A percentile compares a stretch with the other conserved stretches of the same genome.
Conservation (phyloP, 2,113 vertebrate genomes). For the Rana temporaria region DNA sequence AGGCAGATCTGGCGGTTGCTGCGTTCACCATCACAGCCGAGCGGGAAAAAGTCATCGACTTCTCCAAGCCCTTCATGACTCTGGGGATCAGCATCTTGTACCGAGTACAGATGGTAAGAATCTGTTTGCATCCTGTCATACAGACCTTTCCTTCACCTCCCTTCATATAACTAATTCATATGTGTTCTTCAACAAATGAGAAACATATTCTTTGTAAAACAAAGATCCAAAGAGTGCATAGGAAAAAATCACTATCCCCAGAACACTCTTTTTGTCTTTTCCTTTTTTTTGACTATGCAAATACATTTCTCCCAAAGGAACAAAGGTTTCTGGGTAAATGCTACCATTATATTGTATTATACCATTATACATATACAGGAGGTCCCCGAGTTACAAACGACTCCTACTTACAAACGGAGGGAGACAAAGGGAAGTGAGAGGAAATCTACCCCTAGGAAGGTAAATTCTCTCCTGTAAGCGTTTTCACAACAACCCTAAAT, state of each 20-base stretch:
- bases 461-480: no score
- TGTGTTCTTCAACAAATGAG: not conserved
- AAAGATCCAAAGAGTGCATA: not conserved
- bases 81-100: conserved; percentile 92
- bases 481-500: no score
- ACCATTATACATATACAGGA: no score
- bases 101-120: conserved; percentile 74
- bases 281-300: no score
- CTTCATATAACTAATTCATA: not conserved
- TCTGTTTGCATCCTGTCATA: not conserved
- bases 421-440: no score
- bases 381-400: no score
- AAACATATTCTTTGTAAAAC: not conserved
- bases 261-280: not conserved
- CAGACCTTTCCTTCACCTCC: not conserved
- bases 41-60: conserved; percentile 92
- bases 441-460: no score
- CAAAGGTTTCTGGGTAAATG: no score
- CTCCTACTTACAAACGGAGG: no score
- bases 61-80: conserved; percentile 93
- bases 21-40: conserved; percentile 92
- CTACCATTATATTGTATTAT: no score
- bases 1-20: conserved; percentile 89
- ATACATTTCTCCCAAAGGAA: no score
- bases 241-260: not conserved